Base-by-base conservation (phyloP, 2,797 vertebrate genomes). In the Oophaga sylvatica region DNA sequence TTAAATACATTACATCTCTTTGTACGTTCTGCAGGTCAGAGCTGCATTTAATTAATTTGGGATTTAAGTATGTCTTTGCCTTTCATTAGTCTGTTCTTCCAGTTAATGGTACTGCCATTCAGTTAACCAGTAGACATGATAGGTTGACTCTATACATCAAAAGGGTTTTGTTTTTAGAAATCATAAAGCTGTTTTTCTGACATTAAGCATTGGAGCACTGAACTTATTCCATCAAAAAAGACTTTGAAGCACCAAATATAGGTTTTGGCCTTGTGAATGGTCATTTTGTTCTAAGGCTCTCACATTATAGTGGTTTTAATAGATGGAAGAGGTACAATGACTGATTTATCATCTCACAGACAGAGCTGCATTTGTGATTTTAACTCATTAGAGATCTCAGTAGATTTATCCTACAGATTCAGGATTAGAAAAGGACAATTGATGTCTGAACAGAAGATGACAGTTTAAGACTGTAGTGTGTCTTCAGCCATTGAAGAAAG, bases 291-390 rank as follows among this genome's bases (percentile, higher is more conserved):
- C 59, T 75, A 48, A 15, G 11, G 16, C 7, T 12, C 60, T 81
- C 73, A 77, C 22, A 31, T 29, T 85, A 77, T 83, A 78, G 80
- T 29, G 26, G 8, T 78, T 67, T 86, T 78, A 70, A 60, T 76
- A 20, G 79, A 57, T 15, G 81, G 60, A 29, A 16, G 17, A n/a
- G 56, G 29, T 84, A 88, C 82, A 84, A 88, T 48, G 60, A 56
- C 60, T 19, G 31, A 45, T 70, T 82, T 86, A 48, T 86, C 26
- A 70, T 31, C 26, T 31, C 73, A 57, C 60, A 7, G 81, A 89
- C 84, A 89, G 80, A 86, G 84, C 59, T 79, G 85, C n/a, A 73
- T 78, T 86, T 86, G 71, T 85, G 17, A 31, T 85, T n/a, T 65
- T 68, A 78, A n/a, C 57, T 48, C 63, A 65, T 68, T 68, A 19